These are phyloP conservation scores for Palythoa grandiflora DNA, from an alignment of 92 coral and sea anemone species.

Conservation along the genomic window DNA sequence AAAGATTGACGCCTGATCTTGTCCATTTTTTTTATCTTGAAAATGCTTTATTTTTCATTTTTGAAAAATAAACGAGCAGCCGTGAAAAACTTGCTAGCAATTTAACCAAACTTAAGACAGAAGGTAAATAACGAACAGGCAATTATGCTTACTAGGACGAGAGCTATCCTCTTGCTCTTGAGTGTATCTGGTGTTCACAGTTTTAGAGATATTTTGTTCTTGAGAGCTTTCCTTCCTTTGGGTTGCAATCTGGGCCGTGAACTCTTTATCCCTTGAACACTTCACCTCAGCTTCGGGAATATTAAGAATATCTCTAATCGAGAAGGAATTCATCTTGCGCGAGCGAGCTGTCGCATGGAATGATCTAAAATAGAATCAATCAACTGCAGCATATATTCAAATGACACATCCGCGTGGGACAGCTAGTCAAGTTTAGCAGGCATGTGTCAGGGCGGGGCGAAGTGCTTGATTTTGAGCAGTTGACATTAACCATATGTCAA, in stretches of 20 bases:
- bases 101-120: constrained; percentile 25
- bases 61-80: neutral
- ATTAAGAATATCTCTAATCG: constrained; percentile 52
- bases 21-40: neutral
- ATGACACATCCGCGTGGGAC: constrained; percentile 58
- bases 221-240: constrained; percentile 29
- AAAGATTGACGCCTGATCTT: neutral
- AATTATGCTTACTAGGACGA: constrained; percentile 44
- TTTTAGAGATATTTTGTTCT: constrained; percentile 45
- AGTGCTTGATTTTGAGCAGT: constrained; percentile 43
- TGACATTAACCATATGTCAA: constrained; percentile 54
- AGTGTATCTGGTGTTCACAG: constrained; percentile 43
- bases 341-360: constrained; percentile 51
- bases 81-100: constrained; percentile 15
- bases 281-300: constrained; percentile 46
- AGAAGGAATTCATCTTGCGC: constrained; percentile 54
- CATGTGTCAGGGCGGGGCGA: constrained; percentile 58
- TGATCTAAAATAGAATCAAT: constrained; percentile 48
- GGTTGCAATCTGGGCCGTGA: constrained; percentile 30
- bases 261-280: constrained; percentile 47
- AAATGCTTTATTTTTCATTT: neutral
- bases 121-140: constrained; percentile 35
- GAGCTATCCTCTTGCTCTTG: constrained; percentile 53
- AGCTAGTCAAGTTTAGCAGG: constrained; percentile 51
- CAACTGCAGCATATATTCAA: constrained; percentile 43